Conservation (phyloP, 2,113 vertebrate genomes). For the Cygnus buccinator region DNA sequence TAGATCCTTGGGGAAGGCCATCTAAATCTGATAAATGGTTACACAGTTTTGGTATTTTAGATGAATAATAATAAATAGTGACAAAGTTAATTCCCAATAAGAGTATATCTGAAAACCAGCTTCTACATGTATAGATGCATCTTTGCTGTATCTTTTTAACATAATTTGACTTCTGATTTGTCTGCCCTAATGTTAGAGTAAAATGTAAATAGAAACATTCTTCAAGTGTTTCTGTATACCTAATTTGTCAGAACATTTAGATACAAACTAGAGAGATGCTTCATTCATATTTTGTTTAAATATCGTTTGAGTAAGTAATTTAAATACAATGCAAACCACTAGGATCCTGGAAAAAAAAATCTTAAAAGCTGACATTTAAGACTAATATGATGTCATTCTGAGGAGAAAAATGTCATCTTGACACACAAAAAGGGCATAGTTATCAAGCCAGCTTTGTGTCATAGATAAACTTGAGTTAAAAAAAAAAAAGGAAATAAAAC, state of each 20-base stretch:
- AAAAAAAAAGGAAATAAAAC: background rate
- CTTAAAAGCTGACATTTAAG: background rate
- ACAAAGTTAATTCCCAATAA: background rate
- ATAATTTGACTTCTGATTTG: background rate
- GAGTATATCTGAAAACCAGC: background rate
- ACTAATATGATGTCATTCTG: background rate
- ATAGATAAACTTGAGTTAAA: background rate
- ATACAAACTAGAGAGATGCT: background rate
- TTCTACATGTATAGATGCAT: background rate
- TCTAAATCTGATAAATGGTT: background rate
- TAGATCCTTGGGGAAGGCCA: background rate
- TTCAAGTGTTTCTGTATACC: background rate
- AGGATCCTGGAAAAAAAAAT: background rate
- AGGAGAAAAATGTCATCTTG: background rate
- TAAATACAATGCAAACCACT: background rate
- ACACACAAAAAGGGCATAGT: background rate
- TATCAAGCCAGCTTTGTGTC: constrained; percentile 1
- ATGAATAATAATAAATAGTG: background rate
- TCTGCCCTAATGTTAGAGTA: background rate
- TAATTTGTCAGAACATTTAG: background rate
- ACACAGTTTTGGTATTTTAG: background rate
- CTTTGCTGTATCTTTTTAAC: background rate
- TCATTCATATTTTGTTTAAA: background rate
- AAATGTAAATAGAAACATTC: background rate
- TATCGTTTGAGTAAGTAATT: constrained; percentile 1